Evolutionary conservation across 2,888 invertebrate species (phyloP).

Genomic region (Stenodera caucasica): DNA sequence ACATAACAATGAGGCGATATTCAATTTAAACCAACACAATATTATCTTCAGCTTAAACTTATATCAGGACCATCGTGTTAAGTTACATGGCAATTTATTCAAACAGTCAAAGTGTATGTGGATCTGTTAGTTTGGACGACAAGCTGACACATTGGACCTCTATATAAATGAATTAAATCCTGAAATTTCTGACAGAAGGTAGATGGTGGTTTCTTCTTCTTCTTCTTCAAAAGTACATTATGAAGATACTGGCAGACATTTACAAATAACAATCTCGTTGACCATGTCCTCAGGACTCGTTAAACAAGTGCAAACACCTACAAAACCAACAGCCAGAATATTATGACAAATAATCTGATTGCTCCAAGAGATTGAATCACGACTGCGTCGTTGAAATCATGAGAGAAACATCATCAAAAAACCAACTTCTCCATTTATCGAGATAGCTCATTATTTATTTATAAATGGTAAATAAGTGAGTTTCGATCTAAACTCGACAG

Average conservation of each 20-base stretch:
- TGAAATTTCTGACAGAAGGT: constrained; percentile 2
- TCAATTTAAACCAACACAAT: constrained; percentile 4
- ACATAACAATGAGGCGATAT: constrained; percentile 4
- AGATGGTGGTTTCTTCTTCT: background rate
- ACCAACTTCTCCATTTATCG: too few relatives aligned
- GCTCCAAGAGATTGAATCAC: constrained; percentile 4
- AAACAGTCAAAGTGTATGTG: constrained; percentile 3
- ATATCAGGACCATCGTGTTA: constrained; percentile 3
- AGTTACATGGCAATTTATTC: constrained; percentile 8
- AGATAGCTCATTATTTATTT: too few relatives aligned
- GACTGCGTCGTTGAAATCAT: too few relatives aligned
- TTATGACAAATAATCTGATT: constrained; percentile 9
- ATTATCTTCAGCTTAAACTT: background rate
- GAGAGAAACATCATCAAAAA: too few relatives aligned
- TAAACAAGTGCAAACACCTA: constrained; percentile 9
- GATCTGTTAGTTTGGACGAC: constrained; percentile 3
- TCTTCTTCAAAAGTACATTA: background rate
- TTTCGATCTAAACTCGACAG: background rate
- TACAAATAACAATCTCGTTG: constrained; percentile 7
- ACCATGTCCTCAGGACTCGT: constrained; percentile 5
- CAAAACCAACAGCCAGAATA: background rate
- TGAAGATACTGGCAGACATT: background rate
- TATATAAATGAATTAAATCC: constrained; percentile 6
- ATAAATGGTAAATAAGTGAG: too few relatives aligned
- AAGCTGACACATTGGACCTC: constrained; percentile 3